Evolutionary conservation across 2,797 vertebrate species (phyloP), one percentile per base, ranked within the genome.

Genomic region (Gymnodraco acuticeps): DNA sequence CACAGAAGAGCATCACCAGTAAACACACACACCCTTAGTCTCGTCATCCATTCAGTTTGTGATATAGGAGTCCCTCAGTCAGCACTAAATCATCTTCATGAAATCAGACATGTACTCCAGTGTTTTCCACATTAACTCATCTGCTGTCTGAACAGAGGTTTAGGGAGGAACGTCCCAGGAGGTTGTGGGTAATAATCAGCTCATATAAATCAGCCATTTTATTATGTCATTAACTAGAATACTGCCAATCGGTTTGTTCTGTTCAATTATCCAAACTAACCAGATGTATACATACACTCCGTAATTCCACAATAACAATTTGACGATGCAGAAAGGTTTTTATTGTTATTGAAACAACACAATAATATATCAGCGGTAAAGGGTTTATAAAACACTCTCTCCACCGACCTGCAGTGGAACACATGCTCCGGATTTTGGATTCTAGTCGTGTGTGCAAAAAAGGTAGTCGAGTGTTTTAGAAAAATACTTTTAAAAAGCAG

Each of bases 401-500:
- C 73, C 93, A 92, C 94, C 82, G 92, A 75, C 94, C 93, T 79
- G 93, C 94, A 94, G 94, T 81, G 77, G 87, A 77, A 70, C 43
- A 52, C 74, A 50, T 8, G 31, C 56, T 75, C 67, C 62, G 63
- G 54, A 46, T 56, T 86, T 87, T 87, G 74, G 65, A 79, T 71
- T 64, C 50, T 82, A 81, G 67, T 62, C 27, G 73, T 23, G 20
- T 69, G 72, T 85, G 81, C 72, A 76, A 82, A 80, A 43, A 69
- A 69, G 23, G 42, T 51, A 19, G 50, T 45, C 11, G 2, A 64
- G 53, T 50, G 56, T 70, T 67, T 73, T 1, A 47, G 12, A 73
- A 45, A 55, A 64, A n/a, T 41, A 59, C 41, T 23, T 46, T 47
- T 55, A 10, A 64, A 58, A 73, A 4, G 41, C 52, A 58, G 64